phyloP scores from a whole-genome alignment of 1,140 invertebrate genomes.

The Acarapis woodi region DNA sequence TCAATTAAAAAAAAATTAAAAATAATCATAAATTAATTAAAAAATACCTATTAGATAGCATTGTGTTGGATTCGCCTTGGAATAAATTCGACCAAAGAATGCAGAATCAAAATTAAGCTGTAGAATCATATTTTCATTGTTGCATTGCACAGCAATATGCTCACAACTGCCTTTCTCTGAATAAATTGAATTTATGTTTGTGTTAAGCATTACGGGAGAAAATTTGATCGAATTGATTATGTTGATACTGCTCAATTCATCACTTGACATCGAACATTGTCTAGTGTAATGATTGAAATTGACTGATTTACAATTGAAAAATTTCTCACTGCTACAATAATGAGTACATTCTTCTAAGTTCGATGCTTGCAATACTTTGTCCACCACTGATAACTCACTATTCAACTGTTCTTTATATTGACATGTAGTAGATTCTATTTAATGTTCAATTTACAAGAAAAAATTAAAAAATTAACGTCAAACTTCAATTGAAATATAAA shows the following conservation, averaged over 20 bases:
- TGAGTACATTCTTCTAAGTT: conserved; percentile 19
- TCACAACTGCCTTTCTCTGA: conserved; percentile 22
- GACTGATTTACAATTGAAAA: conserved; percentile 20
- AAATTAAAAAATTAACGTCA: conserved; percentile 1
- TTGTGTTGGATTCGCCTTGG: conserved; percentile 22
- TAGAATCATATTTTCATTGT: conserved; percentile 23
- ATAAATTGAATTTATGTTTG: conserved; percentile 18
- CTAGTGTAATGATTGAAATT: conserved; percentile 16
- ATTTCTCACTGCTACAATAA: conserved; percentile 20
- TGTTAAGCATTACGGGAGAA: conserved; percentile 7
- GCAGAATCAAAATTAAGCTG: conserved; percentile 21
- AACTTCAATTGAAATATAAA: background rate
- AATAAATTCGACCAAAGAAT: conserved; percentile 23
- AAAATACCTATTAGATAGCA: conserved; percentile 24
- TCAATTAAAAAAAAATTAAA: too few relatives aligned
- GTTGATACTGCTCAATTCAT: too few relatives aligned
- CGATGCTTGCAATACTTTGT: conserved; percentile 14
- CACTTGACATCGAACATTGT: conserved; percentile 22
- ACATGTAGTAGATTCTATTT: conserved; percentile 21
- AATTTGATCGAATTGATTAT: conserved; percentile 16
- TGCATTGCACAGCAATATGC: conserved; percentile 24
- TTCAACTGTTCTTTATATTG: conserved; percentile 21
- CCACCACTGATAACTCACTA: conserved; percentile 19
- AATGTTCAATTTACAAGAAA: background rate
- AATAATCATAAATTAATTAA: too few relatives aligned